Conservation (phyloP, 2,113 vertebrate species). For the Equus przewalskii region DNA sequence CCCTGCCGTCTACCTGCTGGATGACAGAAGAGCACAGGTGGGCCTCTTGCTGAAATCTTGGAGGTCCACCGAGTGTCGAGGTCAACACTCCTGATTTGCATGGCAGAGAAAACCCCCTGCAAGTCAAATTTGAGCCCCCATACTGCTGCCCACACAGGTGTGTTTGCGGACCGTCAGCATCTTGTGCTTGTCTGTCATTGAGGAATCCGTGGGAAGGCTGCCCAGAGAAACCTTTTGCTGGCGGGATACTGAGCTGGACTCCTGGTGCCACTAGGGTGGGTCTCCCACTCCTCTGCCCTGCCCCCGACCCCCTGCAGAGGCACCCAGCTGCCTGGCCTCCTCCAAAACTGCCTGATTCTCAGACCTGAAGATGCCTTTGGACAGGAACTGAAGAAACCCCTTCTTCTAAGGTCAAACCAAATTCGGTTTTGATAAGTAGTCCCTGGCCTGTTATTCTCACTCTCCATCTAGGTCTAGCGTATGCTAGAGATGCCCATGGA, state of each 20-base stretch:
- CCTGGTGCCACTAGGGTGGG: fast-evolving
- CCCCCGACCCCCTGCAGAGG: background rate
- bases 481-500: background rate
- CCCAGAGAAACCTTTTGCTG: background rate
- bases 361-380: background rate
- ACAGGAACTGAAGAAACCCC: fast-evolving
- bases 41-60: background rate
- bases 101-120: fast-evolving
- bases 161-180: fast-evolving
- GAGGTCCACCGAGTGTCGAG: fast-evolving
- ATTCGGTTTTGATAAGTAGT: background rate
- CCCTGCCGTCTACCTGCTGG: fast-evolving
- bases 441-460: background rate
- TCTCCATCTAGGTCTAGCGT: background rate
- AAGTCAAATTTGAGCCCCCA: fast-evolving
- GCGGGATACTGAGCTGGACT: background rate
- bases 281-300: too few relatives aligned
- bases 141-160: fast-evolving
- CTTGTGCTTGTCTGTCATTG: background rate
- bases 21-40: background rate
- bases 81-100: fast-evolving
- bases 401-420: background rate
- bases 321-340: background rate
- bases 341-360: background rate
- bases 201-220: background rate